Evolutionary conservation across 2,888 invertebrate genomes (phyloP), one percentile per base, ranked within the genome.

Genomic region (Electrophaes corylata): DNA sequence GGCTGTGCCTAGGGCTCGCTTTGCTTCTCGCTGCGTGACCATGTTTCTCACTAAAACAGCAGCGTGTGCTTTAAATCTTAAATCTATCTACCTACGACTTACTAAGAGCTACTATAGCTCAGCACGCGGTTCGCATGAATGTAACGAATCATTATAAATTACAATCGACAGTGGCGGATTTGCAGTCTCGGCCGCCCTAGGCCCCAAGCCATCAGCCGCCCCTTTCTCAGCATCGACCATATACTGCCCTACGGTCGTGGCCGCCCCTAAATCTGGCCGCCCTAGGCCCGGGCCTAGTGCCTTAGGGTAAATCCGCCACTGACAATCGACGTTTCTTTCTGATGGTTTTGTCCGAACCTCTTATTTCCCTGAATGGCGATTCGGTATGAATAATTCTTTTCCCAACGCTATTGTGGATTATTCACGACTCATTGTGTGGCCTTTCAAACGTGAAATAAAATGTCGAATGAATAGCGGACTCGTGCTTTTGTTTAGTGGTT

Each of bases 351-450:
- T 74, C 71, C 73, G 67, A 76, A 76, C 66, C n/a, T 75, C 67
- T 79, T 75, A 76, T 79, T 81, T 79, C 76, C 73, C 73, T 77
- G 76, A 79, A 83, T 75, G 66, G 72, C 72, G 67, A 72, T 75
- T 78, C 75, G 69, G 70, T 73, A 78, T 74, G 75, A 81, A 81
- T 78, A 37, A 77, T 81, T 76, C 79, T 73, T 79, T 81, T 82
- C 79, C 78, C 79, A 78, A 77, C 79, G 72, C 79, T 78, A 83
- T 83, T 81, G 84, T 82, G 75, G 79, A 83, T 84, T 83, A 82
- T 87, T 83, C 84, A 86, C 83, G 81, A 82, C 73, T 83, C 86
- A 84, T 87, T 86, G 87, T 86, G 78, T 80, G 71, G 72, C 74
- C 81, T 86, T 81, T 84, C 76, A 80, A 84, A 82, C 80, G 72